Base-by-base conservation (phyloP, 1,140 invertebrate species). In the Pachyrhynchus sulphureomaculatus region DNA sequence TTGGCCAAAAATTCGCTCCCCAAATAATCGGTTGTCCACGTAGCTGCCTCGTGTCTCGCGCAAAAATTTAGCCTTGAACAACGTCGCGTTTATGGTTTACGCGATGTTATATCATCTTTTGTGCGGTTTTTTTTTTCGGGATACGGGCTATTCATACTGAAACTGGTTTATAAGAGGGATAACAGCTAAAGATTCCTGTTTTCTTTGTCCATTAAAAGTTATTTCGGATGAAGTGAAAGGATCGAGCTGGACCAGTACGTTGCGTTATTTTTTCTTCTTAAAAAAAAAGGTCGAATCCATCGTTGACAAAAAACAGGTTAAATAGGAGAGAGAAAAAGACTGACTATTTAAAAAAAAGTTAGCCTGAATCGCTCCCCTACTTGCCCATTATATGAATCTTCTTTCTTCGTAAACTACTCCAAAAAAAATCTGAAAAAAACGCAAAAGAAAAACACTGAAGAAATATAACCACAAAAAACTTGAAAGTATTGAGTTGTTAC, bases 271-370 rank as follows among this genome's bases (percentile, higher is more conserved):
- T 5, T 12, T 6, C 29, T 33, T 5, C 12, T 12, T 33, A 12
- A 33, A 33, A 12, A 5, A 12, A 33, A 12, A 33, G 15, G 13
- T 10, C 1, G 5, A 29, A 29, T 29, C 26, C 1, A 33, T 36
- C 41, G 64, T 48, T 47, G 64, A 48, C 17, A 48, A 58, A 51
- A 59, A 69, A 69, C 68, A 64, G 69, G 66, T 66, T 67, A 69
- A 62, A 71, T 71, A 71, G 69, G 69, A 71, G 69, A 71, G 69
- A 71, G 69, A 71, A 71, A 71, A 71, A 71, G 69, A 71, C 69
- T 71, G 69, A 71, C 69, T 69, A 55, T 54, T 63, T 62, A 62
- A 57, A 62, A 63, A 59, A 68, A 65, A 71, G 69, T 71, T 54
- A 71, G 69, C 63, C 69, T 64, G 68, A 62, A 64, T 69, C 69